phyloP scores from a whole-genome alignment of 2,113 vertebrate genomes.

The Cyanistes caeruleus region DNA sequence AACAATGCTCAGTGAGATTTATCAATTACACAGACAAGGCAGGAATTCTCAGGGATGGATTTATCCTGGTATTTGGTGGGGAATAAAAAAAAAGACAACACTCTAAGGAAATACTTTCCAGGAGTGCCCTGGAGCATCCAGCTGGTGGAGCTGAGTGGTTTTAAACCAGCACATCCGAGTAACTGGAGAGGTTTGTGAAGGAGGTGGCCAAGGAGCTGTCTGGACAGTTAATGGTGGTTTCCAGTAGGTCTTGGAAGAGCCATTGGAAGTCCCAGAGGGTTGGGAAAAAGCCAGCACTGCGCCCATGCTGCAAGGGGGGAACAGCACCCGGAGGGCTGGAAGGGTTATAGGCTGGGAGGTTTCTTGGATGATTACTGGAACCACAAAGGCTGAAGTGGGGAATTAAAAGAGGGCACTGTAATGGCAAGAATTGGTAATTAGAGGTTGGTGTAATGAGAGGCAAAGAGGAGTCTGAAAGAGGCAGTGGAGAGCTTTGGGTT shows the following conservation, averaged over 20 bases:
- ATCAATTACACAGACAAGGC: not conserved
- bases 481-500: not conserved
- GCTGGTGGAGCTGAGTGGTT: not conserved
- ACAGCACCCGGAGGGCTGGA: fast-evolving
- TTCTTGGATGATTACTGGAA: not conserved
- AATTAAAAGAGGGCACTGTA: not conserved
- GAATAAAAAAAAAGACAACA: not conserved
- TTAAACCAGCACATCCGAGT: not conserved
- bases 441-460: not conserved
- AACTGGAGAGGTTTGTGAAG: not conserved
- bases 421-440: not conserved
- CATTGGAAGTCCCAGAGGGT: not conserved
- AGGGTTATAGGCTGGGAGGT: not conserved
- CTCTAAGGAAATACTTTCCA: not conserved
- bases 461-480: not conserved
- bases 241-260: not conserved
- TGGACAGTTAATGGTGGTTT: not conserved
- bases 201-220: not conserved
- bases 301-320: not conserved
- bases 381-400: not conserved
- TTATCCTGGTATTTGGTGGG: not conserved
- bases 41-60: not conserved
- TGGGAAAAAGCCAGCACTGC: not conserved
- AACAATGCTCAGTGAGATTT: not conserved
- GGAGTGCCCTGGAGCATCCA: not conserved